phyloP scores from a whole-genome alignment of 2,797 vertebrate genomes.

The Helicolenus hilgendorfi region DNA sequence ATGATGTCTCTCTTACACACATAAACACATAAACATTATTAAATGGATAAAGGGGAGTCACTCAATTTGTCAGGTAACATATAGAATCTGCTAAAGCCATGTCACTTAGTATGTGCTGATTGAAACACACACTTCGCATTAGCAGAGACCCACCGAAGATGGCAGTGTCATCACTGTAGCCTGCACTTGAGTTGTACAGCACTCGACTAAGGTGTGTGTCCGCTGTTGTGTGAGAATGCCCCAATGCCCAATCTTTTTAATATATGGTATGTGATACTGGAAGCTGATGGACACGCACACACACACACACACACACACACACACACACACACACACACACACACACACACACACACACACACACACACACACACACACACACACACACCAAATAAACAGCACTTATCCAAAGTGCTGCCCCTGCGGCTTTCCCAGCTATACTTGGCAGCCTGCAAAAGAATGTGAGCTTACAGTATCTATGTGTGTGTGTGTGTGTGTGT shows the following conservation, averaged over 20 bases:
- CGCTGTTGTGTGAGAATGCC: background rate
- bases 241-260: conserved; percentile 23
- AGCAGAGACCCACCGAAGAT: background rate
- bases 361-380: background rate
- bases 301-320: background rate
- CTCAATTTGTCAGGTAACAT: background rate
- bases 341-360: background rate
- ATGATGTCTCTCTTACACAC: background rate
- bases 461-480: background rate
- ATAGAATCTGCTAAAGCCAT: background rate
- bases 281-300: background rate
- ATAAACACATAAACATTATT: background rate
- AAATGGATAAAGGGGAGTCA: background rate
- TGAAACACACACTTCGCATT: conserved; percentile 1
- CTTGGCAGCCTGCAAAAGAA: conserved; percentile 19
- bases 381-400: conserved; percentile 25
- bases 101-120: background rate
- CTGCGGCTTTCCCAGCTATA: conserved; percentile 9
- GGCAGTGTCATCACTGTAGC: background rate
- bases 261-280: background rate
- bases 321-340: background rate
- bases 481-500: background rate
- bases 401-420: conserved; percentile 47
- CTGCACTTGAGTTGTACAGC: background rate
- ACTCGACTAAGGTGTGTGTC: conserved; percentile 7